phyloP scores from a whole-genome alignment of 2,888 invertebrate genomes.

The Machimus rusticus region DNA sequence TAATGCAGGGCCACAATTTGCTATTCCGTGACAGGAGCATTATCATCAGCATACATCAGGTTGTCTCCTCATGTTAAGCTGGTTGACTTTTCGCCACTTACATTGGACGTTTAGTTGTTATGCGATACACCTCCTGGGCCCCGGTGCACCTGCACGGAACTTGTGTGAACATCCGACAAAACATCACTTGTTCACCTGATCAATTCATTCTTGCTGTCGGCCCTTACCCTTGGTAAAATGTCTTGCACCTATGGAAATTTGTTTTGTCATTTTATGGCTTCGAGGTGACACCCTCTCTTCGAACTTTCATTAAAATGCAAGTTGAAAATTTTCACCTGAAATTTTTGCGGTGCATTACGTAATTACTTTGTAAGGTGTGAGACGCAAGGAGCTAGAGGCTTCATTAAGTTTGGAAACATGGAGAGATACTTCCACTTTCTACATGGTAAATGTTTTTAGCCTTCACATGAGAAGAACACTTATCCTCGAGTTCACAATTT shows the following conservation, averaged over 20 bases:
- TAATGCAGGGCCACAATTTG: conserved; percentile 9
- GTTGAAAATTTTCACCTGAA: conserved; percentile 5
- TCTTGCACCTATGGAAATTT: background rate
- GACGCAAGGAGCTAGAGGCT: background rate
- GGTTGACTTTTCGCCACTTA: background rate
- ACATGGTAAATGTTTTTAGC: background rate
- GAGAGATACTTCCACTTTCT: background rate
- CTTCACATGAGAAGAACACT: background rate
- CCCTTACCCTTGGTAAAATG: background rate
- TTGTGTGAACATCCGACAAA: background rate
- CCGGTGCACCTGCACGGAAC: background rate
- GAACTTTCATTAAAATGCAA: conserved; percentile 16
- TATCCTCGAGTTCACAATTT: background rate
- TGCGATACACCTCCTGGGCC: background rate
- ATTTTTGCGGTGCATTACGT: conserved; percentile 17
- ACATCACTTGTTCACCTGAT: background rate
- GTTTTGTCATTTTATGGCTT: conserved; percentile 9
- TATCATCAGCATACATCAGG: conserved; percentile 15
- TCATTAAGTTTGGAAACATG: background rate
- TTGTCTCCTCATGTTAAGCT: background rate
- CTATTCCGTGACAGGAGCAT: background rate
- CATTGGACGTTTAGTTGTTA: background rate
- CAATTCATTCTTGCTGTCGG: background rate
- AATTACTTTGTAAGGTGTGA: background rate
- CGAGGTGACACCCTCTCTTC: background rate